A percentile compares a stretch with the other conserved stretches of the same genome.
These are phyloP conservation scores for Parapsyche elsis DNA, from an alignment of 1,140 invertebrate genomes.

Conservation along the genomic window DNA sequence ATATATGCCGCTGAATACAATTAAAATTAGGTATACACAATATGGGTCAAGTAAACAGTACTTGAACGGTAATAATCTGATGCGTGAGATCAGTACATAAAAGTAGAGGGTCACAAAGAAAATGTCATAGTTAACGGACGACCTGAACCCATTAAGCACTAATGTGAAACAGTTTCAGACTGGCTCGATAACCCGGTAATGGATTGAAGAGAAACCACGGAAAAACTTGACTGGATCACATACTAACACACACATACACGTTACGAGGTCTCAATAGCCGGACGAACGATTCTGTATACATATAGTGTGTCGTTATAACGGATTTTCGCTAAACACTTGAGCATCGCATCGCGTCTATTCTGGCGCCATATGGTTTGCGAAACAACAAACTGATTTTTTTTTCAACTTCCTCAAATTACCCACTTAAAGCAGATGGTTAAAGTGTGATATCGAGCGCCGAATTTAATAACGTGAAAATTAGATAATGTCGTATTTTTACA, in stretches of 20 bases:
- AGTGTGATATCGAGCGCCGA: neutral
- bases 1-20: too few species aligned
- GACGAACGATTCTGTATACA: neutral
- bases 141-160: neutral
- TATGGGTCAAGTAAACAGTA: too few species aligned
- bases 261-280: neutral
- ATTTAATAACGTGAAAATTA: neutral
- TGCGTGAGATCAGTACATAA: too few species aligned
- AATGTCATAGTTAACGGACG: neutral
- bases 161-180: conserved; percentile 13
- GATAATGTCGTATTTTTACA: neutral
- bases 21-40: too few species aligned
- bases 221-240: neutral
- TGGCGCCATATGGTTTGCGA: neutral
- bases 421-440: neutral
- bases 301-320: neutral
- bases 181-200: conserved; percentile 2
- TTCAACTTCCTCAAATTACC: neutral
- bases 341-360: too few species aligned
- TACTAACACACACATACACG: neutral
- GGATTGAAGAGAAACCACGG: neutral
- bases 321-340: conserved; percentile 1
- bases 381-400: neutral
- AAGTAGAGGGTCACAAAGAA: too few species aligned
- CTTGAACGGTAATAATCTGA: too few species aligned